A percentile compares a stretch with the other conserved stretches of the same genome.
These are phyloP conservation scores for Brachionus manjavacas DNA, from an alignment of 1,140 invertebrate genomes.

Conservation along the genomic window DNA sequence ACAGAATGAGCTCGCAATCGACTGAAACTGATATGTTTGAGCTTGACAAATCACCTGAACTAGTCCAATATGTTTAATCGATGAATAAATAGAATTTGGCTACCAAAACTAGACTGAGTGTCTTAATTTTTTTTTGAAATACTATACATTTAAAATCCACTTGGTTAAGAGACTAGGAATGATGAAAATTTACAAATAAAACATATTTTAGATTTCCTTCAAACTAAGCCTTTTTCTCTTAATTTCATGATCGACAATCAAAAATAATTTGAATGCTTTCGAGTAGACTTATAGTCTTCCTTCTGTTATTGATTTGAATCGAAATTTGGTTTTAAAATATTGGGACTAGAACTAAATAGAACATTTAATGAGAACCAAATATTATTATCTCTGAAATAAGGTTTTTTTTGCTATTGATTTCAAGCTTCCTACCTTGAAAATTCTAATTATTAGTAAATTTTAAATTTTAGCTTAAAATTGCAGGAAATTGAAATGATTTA, in stretches of 20 bases:
- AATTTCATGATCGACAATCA: not conserved
- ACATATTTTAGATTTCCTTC: not conserved
- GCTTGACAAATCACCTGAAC: not conserved
- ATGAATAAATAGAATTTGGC: not conserved
- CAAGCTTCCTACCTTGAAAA: not conserved
- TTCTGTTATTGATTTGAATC: not conserved
- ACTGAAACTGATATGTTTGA: slow-evolving; percentile 22
- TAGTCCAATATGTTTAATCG: slow-evolving; percentile 3
- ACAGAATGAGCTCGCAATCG: not conserved
- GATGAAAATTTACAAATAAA: not conserved
- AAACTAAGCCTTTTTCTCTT: not conserved
- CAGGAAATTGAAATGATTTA: slow-evolving; percentile 16
- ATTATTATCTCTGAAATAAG: not conserved
- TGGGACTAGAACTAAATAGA: not conserved
- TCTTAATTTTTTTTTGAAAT: not conserved
- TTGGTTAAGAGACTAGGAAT: not conserved
- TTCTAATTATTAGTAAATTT: not conserved
- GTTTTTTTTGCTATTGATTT: not conserved
- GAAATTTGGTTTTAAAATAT: not conserved
- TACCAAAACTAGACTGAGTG: not conserved
- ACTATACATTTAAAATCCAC: not conserved
- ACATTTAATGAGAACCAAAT: not conserved
- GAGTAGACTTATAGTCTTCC: not conserved
- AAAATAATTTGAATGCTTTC: not conserved
- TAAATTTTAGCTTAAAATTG: not conserved